These are phyloP conservation scores for silkworm (Bombyx mori) DNA, from an alignment of 1,140 invertebrate species.

Conservation along the genomic window ASM3026992v2 NC_085116.1:2049501-2050000, in stretches of 20 bases:
- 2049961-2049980: conserved; percentile 45
- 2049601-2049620: conserved; percentile 74
- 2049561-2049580: conserved; percentile 73
- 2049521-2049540: conserved; percentile 71
- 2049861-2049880: conserved; percentile 68
- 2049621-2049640: conserved; percentile 76
- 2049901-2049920: conserved; percentile 76
- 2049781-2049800: conserved; percentile 75
- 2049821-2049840: conserved; percentile 79
- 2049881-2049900: conserved; percentile 79
- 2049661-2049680: conserved; percentile 77
- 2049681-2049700: conserved; percentile 74
- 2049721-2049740: conserved; percentile 76
- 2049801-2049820: conserved; percentile 79
- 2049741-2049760: conserved; percentile 80
- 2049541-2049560: conserved; percentile 74
- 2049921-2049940: conserved; percentile 67
- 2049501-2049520: conserved; percentile 86
- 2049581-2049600: conserved; percentile 75
- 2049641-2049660: conserved; percentile 74
- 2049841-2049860: conserved; percentile 54
- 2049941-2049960: conserved; percentile 65
- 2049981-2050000: conserved; percentile 63
- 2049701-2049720: conserved; percentile 78
- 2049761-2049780: conserved; percentile 79